Percentiles rank a stretch among this genome's conserved stretches.
Conservation (phyloP, 2,113 vertebrate species). For the Semicossyphus pulcher region DNA sequence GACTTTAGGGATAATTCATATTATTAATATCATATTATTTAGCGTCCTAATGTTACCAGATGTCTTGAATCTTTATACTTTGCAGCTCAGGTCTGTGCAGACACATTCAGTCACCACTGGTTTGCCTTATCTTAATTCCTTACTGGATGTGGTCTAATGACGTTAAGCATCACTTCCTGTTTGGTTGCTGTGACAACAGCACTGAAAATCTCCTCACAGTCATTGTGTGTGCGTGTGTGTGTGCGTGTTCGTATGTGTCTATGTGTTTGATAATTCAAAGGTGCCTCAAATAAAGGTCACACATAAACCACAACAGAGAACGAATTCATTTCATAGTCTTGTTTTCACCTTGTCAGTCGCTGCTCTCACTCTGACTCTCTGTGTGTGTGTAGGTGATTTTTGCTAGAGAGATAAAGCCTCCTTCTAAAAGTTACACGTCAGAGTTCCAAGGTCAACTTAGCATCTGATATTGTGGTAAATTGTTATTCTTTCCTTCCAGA, state of each 20-base stretch:
- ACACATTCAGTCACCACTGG: background rate
- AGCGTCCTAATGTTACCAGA: too few species aligned
- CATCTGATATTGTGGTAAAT: conserved; percentile 38
- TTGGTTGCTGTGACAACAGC: conserved; percentile 36
- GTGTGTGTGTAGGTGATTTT: conserved; percentile 12
- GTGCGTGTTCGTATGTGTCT: background rate
- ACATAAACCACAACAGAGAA: conserved; percentile 39
- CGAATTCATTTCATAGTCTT: background rate
- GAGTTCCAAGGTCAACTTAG: conserved; percentile 39
- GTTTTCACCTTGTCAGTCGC: background rate
- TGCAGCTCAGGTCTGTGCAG: background rate
- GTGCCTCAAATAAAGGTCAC: conserved; percentile 39
- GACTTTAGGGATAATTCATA: too few species aligned
- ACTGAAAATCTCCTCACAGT: background rate
- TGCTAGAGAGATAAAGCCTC: conserved; percentile 15
- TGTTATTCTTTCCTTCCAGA: conserved; percentile 40
- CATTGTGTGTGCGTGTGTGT: background rate
- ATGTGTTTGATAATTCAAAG: conserved; percentile 1
- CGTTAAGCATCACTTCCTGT: conserved; percentile 50
- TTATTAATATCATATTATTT: too few species aligned
- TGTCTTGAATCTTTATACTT: background rate
- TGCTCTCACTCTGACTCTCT: background rate
- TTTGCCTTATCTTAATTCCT: conserved; percentile 25
- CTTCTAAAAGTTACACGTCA: conserved; percentile 2
- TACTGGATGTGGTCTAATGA: conserved; percentile 15